Conservation (phyloP, 92 coral and sea anemone genomes). For the Palythoa heliodiscus region DNA sequence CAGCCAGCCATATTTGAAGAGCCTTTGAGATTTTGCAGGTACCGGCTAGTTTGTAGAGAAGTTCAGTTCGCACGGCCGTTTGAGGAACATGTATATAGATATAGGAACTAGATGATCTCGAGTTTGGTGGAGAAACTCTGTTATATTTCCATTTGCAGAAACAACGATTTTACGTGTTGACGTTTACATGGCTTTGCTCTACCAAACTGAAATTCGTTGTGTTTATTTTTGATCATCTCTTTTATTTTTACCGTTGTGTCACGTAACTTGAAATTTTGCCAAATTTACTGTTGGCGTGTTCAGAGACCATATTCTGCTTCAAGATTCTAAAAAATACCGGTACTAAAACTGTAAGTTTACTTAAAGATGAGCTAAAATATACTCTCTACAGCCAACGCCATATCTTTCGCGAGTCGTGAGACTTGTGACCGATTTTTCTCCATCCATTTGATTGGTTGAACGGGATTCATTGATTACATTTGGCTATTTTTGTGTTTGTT, state of each 20-base stretch:
- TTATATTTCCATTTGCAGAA: no score
- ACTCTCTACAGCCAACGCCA: conserved; percentile 25
- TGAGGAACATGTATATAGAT: no score
- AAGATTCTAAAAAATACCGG: background rate
- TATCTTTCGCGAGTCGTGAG: conserved; percentile 7
- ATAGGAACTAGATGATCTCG: no score
- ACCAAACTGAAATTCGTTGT: no score
- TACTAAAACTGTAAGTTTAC: background rate
- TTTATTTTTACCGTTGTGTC: background rate
- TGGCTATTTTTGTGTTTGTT: conserved; percentile 26
- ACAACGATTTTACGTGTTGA: no score
- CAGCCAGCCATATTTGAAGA: no score
- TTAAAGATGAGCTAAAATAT: background rate
- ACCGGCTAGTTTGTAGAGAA: no score
- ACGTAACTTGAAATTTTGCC: background rate
- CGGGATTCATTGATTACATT: conserved; percentile 25
- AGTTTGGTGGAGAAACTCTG: no score
- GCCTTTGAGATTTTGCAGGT: no score
- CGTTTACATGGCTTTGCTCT: no score
- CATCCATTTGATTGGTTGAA: conserved; percentile 26
- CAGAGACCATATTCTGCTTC: background rate
- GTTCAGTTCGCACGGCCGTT: no score
- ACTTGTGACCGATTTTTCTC: background rate
- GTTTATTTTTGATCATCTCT: background rate
- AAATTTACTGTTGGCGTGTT: background rate